A percentile compares a stretch with the other conserved stretches of the same genome.
Conservation (phyloP, 2,113 vertebrate genomes). For the Brienomyrus brachyistius region DNA sequence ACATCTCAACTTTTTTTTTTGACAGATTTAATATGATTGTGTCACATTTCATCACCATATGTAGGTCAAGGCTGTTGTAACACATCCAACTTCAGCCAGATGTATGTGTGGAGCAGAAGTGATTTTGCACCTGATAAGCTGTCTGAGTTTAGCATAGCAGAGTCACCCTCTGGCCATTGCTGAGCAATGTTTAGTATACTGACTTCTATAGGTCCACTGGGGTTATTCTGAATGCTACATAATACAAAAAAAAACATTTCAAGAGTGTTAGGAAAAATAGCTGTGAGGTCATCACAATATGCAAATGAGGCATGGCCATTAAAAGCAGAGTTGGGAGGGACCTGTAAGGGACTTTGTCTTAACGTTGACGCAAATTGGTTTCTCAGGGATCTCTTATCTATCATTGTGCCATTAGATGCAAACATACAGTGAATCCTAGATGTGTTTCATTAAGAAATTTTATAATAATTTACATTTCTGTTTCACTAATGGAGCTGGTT, state of each 20-base stretch:
- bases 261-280: constrained; percentile 43
- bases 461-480: neutral
- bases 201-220: neutral
- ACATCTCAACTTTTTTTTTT: neutral
- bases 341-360: neutral
- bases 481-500: neutral
- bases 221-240: neutral
- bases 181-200: neutral
- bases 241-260: constrained; percentile 8
- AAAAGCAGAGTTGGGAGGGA: constrained; percentile 43
- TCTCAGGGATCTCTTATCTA: neutral
- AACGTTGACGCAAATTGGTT: neutral
- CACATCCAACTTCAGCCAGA: neutral
- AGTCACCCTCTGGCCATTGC: neutral
- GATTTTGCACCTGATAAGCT: neutral
- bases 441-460: neutral
- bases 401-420: neutral
- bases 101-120: neutral
- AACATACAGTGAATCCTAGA: neutral
- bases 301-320: constrained; percentile 63
- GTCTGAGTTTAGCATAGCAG: neutral
- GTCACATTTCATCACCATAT: neutral
- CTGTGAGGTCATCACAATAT: constrained; percentile 58
- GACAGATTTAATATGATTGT: neutral
- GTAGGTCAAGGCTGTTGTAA: neutral